Conservation (phyloP, 2,113 vertebrate species). For the Hippoglossus stenolepis region DNA sequence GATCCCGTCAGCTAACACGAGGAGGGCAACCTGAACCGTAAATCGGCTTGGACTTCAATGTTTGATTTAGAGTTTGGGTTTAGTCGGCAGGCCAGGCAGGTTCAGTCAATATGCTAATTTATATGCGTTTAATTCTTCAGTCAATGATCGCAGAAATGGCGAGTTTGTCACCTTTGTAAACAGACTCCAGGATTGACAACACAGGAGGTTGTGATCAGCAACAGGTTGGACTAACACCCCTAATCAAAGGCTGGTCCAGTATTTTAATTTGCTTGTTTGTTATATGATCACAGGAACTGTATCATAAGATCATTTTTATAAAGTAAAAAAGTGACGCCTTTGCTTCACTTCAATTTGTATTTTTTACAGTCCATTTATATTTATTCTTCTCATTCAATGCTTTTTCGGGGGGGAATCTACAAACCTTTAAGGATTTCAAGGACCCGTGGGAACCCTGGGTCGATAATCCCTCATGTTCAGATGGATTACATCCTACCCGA, state of each 20-base stretch:
- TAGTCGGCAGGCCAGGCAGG: neutral
- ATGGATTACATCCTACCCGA: slow-evolving; percentile 49
- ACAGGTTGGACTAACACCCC: neutral
- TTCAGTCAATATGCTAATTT: neutral
- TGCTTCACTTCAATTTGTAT: too few species aligned
- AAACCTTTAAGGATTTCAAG: neutral
- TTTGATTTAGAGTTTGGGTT: neutral
- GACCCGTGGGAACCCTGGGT: neutral
- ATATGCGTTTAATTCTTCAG: too few species aligned
- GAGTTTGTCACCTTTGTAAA: neutral
- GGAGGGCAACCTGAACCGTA: neutral
- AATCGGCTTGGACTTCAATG: neutral
- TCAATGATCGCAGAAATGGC: neutral
- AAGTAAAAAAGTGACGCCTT: too few species aligned
- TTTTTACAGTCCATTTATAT: too few species aligned
- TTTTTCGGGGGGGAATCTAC: neutral
- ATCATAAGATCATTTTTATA: too few species aligned
- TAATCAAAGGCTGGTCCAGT: too few species aligned
- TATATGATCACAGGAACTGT: too few species aligned
- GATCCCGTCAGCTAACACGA: neutral
- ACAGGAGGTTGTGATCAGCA: neutral
- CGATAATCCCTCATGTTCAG: slow-evolving; percentile 47
- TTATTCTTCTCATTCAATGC: neutral
- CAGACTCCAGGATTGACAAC: neutral
- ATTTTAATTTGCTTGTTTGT: too few species aligned